Evolutionary conservation across 2,113 vertebrate species (phyloP), one percentile per base, ranked within the genome.

Genomic region (Pollachius pollachius): DNA sequence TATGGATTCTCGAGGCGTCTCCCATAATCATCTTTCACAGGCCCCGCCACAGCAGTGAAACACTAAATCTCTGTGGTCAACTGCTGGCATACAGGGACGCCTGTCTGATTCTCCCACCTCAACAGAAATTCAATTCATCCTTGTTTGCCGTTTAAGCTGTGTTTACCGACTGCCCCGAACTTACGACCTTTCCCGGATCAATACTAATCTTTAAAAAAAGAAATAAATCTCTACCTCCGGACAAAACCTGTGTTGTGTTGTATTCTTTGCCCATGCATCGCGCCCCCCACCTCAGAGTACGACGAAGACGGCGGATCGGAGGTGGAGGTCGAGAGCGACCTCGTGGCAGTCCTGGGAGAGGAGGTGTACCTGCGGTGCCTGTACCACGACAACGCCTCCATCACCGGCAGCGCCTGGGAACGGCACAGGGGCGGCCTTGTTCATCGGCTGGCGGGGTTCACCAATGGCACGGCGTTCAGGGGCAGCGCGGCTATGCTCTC

Each of bases 301-400:
- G 11, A 48, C 11, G 41, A 9, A 13, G 41, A 2, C 41, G 41
- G 8, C 1, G 41, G 41, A 0, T 34, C 30, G 5, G 69, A 21
- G 0, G 70, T 76, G 15, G 72, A 69, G 67, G 64, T 85, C 37
- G 57, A 67, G 1, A 62, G 17, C 15, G 82, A 81, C 15, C 37
- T 89, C 71, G 87, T 64, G 2, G 92, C 74, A 2, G 62, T 88
- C 52, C 75, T 92, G 30, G 90, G 90, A 60, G 86, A 89, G 62
- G 77, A 81, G 0, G 74, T 80, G 41, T 70, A 89, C 72, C 82
- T 92, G 73, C 70, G n/a, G 54, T 93, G 92, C 25, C 72, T 52
- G 5, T 91, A 88, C 67, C 60, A 67, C 34, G 87, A 88, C 1
- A 4, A 70, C 1, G 12, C 4, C 3, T 0, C 62, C 1, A 62